phyloP scores from a whole-genome alignment of 2,113 vertebrate species.

The Lathamus discolor region DNA sequence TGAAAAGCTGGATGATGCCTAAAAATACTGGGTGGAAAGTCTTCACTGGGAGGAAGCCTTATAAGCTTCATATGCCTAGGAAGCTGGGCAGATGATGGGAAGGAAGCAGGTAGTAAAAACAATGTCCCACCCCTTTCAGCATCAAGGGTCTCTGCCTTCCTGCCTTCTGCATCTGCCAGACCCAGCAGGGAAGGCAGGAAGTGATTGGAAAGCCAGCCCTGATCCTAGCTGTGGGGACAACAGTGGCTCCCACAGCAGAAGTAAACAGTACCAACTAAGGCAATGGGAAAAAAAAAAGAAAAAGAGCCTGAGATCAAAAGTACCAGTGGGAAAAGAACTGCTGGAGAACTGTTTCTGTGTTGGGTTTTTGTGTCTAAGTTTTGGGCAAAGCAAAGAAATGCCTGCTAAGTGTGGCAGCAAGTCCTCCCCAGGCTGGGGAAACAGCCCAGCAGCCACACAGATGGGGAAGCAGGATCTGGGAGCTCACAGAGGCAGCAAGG shows the following conservation, averaged over 20 bases:
- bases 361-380: not conserved
- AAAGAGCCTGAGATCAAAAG: not conserved
- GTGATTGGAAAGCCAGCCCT: not conserved
- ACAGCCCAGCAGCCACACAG: not conserved
- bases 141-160: not conserved
- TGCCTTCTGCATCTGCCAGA: not conserved
- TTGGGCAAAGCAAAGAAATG: not conserved
- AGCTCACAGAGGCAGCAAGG: not conserved
- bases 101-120: not conserved
- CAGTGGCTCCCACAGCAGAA: not conserved
- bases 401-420: not conserved
- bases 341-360: not conserved
- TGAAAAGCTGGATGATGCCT: not conserved
- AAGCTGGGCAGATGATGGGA: not conserved
- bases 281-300: not conserved
- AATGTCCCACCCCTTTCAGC: not conserved
- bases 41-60: not conserved
- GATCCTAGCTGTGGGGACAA: not conserved
- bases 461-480: accelerated
- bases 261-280: not conserved
- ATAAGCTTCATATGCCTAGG: not conserved
- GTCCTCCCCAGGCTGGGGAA: accelerated
- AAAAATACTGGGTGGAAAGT: not conserved
- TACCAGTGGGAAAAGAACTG: not conserved
- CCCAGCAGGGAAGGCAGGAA: not conserved